Percentiles rank a stretch among this genome's conserved stretches.
phyloP scores from a whole-genome alignment of 2,797 vertebrate species.

The Falco concolor region DNA sequence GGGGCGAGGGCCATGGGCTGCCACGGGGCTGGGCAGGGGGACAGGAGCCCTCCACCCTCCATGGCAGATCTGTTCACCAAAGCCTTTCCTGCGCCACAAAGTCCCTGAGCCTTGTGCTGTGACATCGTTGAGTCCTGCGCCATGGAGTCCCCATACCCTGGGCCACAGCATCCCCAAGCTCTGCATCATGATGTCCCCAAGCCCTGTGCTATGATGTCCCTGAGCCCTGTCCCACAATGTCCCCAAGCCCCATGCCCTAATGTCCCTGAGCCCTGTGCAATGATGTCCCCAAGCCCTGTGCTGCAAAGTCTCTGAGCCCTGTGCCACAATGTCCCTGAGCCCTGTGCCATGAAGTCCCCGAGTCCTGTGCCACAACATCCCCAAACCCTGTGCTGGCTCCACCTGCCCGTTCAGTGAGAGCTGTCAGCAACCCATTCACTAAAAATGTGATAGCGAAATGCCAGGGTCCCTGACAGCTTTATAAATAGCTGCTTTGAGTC shows the following conservation, averaged over 20 bases:
- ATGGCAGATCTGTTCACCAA: background rate
- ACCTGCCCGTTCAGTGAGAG: background rate
- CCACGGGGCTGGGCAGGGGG: fast-evolving
- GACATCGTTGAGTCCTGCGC: background rate
- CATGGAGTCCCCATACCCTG: too few relatives aligned
- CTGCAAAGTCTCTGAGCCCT: fast-evolving
- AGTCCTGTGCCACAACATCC: fast-evolving
- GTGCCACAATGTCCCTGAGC: fast-evolving
- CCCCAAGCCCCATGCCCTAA: too few relatives aligned
- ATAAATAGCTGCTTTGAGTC: constrained; percentile 32
- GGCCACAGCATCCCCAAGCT: fast-evolving
- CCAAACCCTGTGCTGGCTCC: background rate
- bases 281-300: fast-evolving
- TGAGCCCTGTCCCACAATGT: fast-evolving
- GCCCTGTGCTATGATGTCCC: fast-evolving
- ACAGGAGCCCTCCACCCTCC: background rate
- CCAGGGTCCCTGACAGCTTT: constrained; percentile 33
- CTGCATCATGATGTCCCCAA: background rate
- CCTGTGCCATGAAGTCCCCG: fast-evolving
- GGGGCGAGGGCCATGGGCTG: background rate
- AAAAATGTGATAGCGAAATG: background rate
- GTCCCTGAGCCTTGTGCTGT: background rate
- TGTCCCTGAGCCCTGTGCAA: fast-evolving
- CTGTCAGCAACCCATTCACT: background rate
- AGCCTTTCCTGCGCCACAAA: background rate